Conservation (phyloP, 2,113 vertebrate species). For the Nematolebias whitei region DNA sequence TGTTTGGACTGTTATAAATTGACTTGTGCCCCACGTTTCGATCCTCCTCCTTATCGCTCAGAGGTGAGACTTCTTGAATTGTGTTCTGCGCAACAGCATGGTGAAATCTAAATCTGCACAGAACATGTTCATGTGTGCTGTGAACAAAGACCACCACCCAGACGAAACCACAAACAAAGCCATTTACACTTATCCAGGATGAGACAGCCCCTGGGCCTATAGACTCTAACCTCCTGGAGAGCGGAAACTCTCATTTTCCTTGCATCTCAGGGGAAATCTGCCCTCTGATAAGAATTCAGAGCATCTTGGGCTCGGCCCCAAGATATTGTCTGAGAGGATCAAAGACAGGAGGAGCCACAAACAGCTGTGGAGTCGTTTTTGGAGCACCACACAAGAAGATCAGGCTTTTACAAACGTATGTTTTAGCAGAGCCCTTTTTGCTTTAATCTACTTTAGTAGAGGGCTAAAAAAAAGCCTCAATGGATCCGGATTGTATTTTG, state of each 20-base stretch:
- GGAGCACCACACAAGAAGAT: conserved; percentile 53
- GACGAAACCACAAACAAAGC: conserved; percentile 16
- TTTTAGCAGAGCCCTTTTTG: conserved; percentile 35
- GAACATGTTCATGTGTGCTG: not conserved
- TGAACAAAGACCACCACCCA: conserved; percentile 27
- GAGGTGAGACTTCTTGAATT: conserved; percentile 25
- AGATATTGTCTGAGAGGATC: conserved; percentile 78
- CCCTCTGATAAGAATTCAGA: conserved; percentile 76
- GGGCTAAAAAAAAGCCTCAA: conserved; percentile 28
- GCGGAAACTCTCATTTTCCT: conserved; percentile 77
- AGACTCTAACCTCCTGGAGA: conserved; percentile 66
- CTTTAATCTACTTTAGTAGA: conserved; percentile 45
- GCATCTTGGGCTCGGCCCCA: conserved; percentile 73
- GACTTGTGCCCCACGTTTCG: conserved; percentile 39
- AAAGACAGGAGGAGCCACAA: conserved; percentile 62
- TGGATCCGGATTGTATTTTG: conserved; percentile 26
- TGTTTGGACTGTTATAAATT: conserved; percentile 59
- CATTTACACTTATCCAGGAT: conserved; percentile 46
- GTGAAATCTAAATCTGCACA: conserved; percentile 11
- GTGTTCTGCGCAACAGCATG: not conserved
- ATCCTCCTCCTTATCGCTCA: conserved; percentile 26
- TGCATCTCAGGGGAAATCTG: conserved; percentile 79
- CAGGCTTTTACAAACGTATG: conserved; percentile 53
- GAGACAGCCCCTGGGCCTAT: conserved; percentile 63
- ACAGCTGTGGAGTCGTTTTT: conserved; percentile 61